Base-by-base conservation (phyloP, 2,888 invertebrate species). In the Ryuthela nishihirai region DNA sequence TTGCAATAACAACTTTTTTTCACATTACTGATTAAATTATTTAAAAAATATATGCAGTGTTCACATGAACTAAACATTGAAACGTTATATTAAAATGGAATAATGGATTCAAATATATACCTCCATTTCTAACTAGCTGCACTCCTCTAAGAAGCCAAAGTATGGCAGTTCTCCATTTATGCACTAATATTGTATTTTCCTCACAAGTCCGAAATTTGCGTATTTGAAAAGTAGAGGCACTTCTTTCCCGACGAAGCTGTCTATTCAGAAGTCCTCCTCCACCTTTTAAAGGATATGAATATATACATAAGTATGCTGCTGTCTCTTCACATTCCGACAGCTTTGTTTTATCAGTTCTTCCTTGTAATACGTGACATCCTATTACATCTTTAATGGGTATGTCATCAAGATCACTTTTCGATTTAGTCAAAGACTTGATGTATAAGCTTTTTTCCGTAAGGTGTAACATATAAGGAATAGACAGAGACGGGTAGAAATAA, bases 251-350 rank as follows among this genome's bases (percentile, higher is more conserved):
- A 9, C 55, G 36, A 15, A 40, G 42, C 24, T 61, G 54, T 20
- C 36, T 55, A 36, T 48, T 60, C 18, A 54, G 32, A 32, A 59
- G 42, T 2, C 49, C 49, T 12, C 26, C 41, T 9, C 26, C 25
- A 12, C 43, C 40, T 24, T 55, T 62, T n/a, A 62, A 34, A 12
- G 55, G 56, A 48, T 62, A 62, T 12, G 56, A 25, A 41, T 62
- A 62, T 4, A 62, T 36, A 20, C 48, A 43, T 15, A 62, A 48
- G 36, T 62, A 62, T 18, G 52, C 50, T 38, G 24, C 55, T 20
- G 18, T 25, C 29, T 55, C 53, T 12, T 26, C 24, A 12, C 39
- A 23, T 23, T 52, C 52, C 4, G n/a, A 21, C 40, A 21, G 42
- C 40, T 49, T 53, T 2, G 26, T 20, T 32, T 45, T 47, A 5